Conservation (phyloP, 2,888 invertebrate genomes). For the Alcis repandata region DNA sequence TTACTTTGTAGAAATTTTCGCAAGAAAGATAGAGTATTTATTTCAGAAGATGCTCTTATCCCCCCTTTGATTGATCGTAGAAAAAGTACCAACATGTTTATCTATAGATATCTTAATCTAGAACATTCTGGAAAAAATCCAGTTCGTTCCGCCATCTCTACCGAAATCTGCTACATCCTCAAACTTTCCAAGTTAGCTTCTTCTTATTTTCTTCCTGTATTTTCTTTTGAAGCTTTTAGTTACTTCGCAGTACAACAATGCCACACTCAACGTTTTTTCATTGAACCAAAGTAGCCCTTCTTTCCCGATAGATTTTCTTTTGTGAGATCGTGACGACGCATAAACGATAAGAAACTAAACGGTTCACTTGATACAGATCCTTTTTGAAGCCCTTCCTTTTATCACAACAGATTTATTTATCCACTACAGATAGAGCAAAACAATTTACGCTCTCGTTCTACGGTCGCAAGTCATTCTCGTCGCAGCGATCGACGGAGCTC, state of each 20-base stretch:
- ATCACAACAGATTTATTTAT: conserved; percentile 37
- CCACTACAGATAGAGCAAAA: conserved; percentile 40
- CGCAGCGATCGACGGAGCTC: conserved; percentile 46
- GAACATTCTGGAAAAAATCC: no score
- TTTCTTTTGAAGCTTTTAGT: neutral
- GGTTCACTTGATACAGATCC: conserved; percentile 38
- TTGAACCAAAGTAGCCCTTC: conserved; percentile 20
- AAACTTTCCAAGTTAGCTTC: no score
- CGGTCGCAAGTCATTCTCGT: conserved; percentile 43
- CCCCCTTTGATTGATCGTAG: no score
- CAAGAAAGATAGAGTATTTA: conserved; percentile 30
- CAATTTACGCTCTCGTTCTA: conserved; percentile 39
- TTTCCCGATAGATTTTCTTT: conserved; percentile 26
- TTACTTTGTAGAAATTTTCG: conserved; percentile 37
- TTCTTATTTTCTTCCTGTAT: no score
- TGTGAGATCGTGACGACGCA: conserved; percentile 34
- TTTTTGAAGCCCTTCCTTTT: conserved; percentile 32
- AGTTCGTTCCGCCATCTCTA: no score
- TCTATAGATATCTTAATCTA: no score
- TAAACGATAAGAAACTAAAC: conserved; percentile 34
- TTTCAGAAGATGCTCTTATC: neutral
- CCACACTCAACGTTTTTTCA: conserved; percentile 1
- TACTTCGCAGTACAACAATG: neutral
- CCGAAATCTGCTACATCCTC: no score
- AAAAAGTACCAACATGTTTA: no score